Percentiles rank a stretch among this genome's conserved stretches.
phyloP scores from a whole-genome alignment of 2,797 vertebrate species.

The Hephaestus fuliginosus region DNA sequence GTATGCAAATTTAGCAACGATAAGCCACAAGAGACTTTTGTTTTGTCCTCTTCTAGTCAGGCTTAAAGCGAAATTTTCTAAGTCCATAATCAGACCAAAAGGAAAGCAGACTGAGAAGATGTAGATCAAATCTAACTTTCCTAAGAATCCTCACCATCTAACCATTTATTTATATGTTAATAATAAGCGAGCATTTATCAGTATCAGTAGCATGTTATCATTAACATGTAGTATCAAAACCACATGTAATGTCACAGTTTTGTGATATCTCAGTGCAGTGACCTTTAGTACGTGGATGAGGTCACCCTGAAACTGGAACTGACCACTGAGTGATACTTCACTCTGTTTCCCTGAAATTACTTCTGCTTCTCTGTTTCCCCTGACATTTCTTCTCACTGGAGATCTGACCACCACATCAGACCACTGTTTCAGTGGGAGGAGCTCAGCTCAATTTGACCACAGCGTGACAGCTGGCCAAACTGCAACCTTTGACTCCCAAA shows the following conservation, averaged over 20 bases:
- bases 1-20: neutral
- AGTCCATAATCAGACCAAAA: neutral
- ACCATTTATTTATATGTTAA: neutral
- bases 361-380: slow-evolving; percentile 67
- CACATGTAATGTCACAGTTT: neutral
- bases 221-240: neutral
- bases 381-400: slow-evolving; percentile 28
- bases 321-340: slow-evolving; percentile 59
- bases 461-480: slow-evolving; percentile 22
- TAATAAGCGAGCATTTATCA: neutral
- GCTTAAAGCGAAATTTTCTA: neutral
- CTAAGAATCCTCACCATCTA: neutral
- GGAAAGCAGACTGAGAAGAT: neutral
- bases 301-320: slow-evolving; percentile 74
- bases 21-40: neutral
- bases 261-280: slow-evolving; percentile 14
- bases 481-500: slow-evolving; percentile 4
- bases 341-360: slow-evolving; percentile 65
- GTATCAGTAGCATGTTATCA: neutral
- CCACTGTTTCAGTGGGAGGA: slow-evolving; percentile 36
- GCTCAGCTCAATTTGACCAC: slow-evolving; percentile 26
- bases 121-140: neutral
- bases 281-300: slow-evolving; percentile 60
- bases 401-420: slow-evolving; percentile 9
- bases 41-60: neutral